Conservation (phyloP, 2,113 vertebrate genomes). For the Perca schrenkii region DNA sequence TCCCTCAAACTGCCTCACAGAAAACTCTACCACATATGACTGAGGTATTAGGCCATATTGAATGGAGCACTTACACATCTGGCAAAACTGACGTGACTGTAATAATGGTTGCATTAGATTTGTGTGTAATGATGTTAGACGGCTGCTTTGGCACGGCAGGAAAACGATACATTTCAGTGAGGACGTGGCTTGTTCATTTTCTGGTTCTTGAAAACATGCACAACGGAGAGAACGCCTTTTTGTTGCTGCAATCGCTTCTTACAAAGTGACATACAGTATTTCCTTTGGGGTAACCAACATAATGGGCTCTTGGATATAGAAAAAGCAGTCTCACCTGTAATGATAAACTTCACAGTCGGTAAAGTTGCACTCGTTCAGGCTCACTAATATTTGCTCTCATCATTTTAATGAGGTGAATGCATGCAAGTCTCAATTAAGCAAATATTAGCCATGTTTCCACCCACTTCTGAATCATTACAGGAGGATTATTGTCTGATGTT, state of each 20-base stretch:
- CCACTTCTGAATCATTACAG: not conserved
- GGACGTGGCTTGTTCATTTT: constrained; percentile 26
- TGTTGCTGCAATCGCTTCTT: constrained; percentile 2
- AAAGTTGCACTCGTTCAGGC: not conserved
- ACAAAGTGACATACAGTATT: constrained; percentile 10
- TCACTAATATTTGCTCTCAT: constrained; percentile 25
- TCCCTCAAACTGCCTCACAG: constrained; percentile 28
- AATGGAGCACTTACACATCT: constrained; percentile 20
- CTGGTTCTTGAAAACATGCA: constrained; percentile 1
- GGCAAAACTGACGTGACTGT: constrained; percentile 31
- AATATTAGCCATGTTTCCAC: constrained; percentile 11
- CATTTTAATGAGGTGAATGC: constrained; percentile 26
- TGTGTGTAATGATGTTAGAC: constrained; percentile 30
- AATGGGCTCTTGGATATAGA: constrained; percentile 2
- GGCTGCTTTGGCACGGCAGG: constrained; percentile 26
- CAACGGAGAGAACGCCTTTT: constrained; percentile 1
- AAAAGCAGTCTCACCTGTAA: constrained; percentile 9
- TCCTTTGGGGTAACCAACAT: constrained; percentile 8
- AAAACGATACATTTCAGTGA: constrained; percentile 20
- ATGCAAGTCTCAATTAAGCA: constrained; percentile 12
- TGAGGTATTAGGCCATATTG: constrained; percentile 11
- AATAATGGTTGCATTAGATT: constrained; percentile 38
- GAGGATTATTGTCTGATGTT: constrained; percentile 11
- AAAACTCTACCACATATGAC: constrained; percentile 2
- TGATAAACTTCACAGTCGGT: constrained; percentile 1